phyloP scores from a whole-genome alignment of 2,888 invertebrate genomes.

The Sarcophaga variegata region DNA sequence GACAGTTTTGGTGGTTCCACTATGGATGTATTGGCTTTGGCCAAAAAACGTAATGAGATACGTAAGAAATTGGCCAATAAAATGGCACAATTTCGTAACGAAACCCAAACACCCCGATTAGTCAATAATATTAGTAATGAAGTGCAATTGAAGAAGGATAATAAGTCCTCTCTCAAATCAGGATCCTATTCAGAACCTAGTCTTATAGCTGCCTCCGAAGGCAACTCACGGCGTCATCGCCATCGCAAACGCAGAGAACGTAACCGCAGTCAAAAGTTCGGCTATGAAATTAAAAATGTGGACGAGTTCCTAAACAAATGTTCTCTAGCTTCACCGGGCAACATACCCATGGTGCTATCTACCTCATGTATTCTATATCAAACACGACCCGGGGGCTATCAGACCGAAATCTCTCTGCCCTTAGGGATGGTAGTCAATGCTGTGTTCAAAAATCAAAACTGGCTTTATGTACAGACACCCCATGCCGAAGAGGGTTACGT shows the following conservation, averaged over 20 bases:
- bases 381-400: constrained; percentile 87
- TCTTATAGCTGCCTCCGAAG: constrained; percentile 79
- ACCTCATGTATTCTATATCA: constrained; percentile 89
- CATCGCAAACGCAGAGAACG: constrained; percentile 80
- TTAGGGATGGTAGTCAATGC: constrained; percentile 93
- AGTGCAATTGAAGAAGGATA: constrained; percentile 72
- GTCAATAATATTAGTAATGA: constrained; percentile 55
- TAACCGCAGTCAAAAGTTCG: constrained; percentile 83
- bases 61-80: constrained; percentile 76
- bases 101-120: constrained; percentile 56
- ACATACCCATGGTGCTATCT: constrained; percentile 92
- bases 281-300: constrained; percentile 91
- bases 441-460: constrained; percentile 91
- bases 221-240: constrained; percentile 77
- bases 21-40: constrained; percentile 76
- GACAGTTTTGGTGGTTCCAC: constrained; percentile 73
- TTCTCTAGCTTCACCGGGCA: constrained; percentile 90
- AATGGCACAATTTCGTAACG: constrained; percentile 67
- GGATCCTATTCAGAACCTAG: constrained; percentile 81
- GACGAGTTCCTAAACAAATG: constrained; percentile 91
- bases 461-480: constrained; percentile 93
- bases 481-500: constrained; percentile 93
- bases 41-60: constrained; percentile 78
- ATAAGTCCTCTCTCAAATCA: constrained; percentile 75
- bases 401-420: constrained; percentile 87